Conservation (phyloP, 1,140 invertebrate genomes). For the Drosophila kohkoa region DNA sequence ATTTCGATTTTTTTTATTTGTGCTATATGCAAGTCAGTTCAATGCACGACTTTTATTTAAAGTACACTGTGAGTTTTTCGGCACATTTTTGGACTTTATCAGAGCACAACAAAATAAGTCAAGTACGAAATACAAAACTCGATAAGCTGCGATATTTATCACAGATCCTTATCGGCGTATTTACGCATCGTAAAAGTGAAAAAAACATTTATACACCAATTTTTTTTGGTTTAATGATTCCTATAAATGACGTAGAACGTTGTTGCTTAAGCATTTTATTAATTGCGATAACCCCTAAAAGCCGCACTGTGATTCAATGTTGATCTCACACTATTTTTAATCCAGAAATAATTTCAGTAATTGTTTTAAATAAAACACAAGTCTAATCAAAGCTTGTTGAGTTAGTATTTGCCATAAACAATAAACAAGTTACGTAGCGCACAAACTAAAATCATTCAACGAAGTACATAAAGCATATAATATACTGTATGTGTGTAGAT, state of each 20-base stretch:
- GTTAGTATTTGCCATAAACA: constrained; percentile 13
- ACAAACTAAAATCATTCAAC: background rate
- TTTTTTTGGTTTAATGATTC: constrained; percentile 1
- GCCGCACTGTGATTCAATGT: constrained; percentile 34
- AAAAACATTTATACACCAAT: constrained; percentile 4
- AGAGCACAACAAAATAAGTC: background rate
- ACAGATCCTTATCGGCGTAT: constrained; percentile 8
- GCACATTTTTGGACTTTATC: constrained; percentile 7
- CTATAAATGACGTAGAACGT: constrained; percentile 37
- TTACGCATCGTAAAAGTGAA: constrained; percentile 9
- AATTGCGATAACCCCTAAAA: constrained; percentile 47
- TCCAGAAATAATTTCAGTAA: constrained; percentile 18
- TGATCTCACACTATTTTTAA: constrained; percentile 15
- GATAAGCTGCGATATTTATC: constrained; percentile 24
- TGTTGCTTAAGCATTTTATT: constrained; percentile 34
- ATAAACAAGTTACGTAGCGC: constrained; percentile 43
- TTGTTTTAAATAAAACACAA: constrained; percentile 39
- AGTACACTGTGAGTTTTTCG: background rate
- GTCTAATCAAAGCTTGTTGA: constrained; percentile 49
- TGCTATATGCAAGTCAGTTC: constrained; percentile 36
- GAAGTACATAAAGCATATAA: background rate
- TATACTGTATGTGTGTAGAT: background rate
- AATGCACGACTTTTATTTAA: constrained; percentile 25
- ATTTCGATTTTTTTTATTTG: too few relatives aligned
- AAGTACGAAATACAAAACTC: constrained; percentile 20